Evolutionary conservation across 2,888 invertebrate genomes (phyloP).

Genomic region (Ochlodes sylvanus): DNA sequence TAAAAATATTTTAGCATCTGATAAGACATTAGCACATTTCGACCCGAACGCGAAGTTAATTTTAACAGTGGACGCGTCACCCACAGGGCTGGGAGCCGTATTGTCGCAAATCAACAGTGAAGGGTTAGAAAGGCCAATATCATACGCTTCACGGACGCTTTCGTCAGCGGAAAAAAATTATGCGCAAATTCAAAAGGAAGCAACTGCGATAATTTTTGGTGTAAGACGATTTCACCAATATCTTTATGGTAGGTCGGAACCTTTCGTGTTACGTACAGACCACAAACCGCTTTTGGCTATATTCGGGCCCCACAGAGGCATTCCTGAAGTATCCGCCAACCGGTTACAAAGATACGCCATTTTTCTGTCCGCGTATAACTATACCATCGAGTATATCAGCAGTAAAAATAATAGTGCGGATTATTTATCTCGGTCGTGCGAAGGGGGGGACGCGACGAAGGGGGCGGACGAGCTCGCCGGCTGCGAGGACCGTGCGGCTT

Average conservation of each 20-base stretch:
- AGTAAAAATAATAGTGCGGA: slow-evolving; percentile 41
- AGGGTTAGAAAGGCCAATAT: slow-evolving; percentile 41
- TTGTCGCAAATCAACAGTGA: slow-evolving; percentile 39
- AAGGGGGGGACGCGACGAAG: neutral
- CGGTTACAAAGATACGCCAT: slow-evolving; percentile 48
- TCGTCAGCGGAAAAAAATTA: slow-evolving; percentile 43
- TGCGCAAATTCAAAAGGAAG: slow-evolving; percentile 41
- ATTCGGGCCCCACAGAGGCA: slow-evolving; percentile 42
- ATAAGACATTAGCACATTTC: slow-evolving; percentile 37
- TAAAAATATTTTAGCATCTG: too few relatives aligned
- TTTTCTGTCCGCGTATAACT: slow-evolving; percentile 39
- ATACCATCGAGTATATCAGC: slow-evolving; percentile 33
- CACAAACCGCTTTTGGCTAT: slow-evolving; percentile 48
- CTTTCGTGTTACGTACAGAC: slow-evolving; percentile 45
- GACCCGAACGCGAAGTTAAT: slow-evolving; percentile 29
- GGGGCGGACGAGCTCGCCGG: neutral
- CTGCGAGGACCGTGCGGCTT: slow-evolving; percentile 36
- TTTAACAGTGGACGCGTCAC: slow-evolving; percentile 40
- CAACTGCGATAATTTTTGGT: slow-evolving; percentile 21
- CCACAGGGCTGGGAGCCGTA: slow-evolving; percentile 35
- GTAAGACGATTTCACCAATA: slow-evolving; percentile 22
- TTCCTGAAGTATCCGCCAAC: slow-evolving; percentile 41
- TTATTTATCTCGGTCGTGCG: slow-evolving; percentile 40
- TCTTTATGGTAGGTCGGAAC: slow-evolving; percentile 42
- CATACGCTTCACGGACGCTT: slow-evolving; percentile 47